A percentile compares a stretch with the other conserved stretches of the same genome.
Conservation (phyloP, 2,888 invertebrate species). For the Meandrusa payeni region DNA sequence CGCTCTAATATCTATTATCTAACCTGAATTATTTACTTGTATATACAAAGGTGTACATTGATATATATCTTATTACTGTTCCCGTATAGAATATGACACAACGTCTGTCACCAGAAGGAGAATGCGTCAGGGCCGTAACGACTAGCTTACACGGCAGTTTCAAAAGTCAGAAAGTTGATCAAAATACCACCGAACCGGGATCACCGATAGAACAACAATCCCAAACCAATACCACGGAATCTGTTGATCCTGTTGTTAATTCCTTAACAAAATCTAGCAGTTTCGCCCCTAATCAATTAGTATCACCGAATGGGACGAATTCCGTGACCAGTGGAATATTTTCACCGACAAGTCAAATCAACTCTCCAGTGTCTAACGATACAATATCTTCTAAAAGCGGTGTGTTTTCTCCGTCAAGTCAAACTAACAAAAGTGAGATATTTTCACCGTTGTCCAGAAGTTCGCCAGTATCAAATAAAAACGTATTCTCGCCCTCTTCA, state of each 20-base stretch:
- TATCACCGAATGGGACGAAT: conserved; percentile 74
- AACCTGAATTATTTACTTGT: conserved; percentile 24
- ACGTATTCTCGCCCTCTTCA: conserved; percentile 70
- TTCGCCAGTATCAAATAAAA: conserved; percentile 71
- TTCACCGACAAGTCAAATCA: conserved; percentile 77
- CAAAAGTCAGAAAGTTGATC: conserved; percentile 79
- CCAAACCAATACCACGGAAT: conserved; percentile 66
- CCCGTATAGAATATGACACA: conserved; percentile 83
- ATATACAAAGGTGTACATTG: conserved; percentile 35
- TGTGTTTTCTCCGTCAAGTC: conserved; percentile 74
- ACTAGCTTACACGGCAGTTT: conserved; percentile 85
- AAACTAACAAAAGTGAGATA: conserved; percentile 73
- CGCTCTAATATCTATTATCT: conserved; percentile 28
- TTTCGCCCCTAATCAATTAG: conserved; percentile 66
- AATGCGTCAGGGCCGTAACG: conserved; percentile 81
- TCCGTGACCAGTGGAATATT: conserved; percentile 78
- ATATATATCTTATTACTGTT: conserved; percentile 57
- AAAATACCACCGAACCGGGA: conserved; percentile 57
- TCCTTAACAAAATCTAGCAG: conserved; percentile 64
- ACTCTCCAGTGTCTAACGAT: conserved; percentile 75
- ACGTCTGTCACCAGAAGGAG: conserved; percentile 86
- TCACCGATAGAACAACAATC: conserved; percentile 68
- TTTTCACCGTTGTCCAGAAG: conserved; percentile 73
- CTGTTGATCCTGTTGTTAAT: conserved; percentile 61
- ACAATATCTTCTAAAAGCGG: conserved; percentile 77